phyloP scores from a whole-genome alignment of 1,140 invertebrate species.

The Teleogryllus occipitalis region DNA sequence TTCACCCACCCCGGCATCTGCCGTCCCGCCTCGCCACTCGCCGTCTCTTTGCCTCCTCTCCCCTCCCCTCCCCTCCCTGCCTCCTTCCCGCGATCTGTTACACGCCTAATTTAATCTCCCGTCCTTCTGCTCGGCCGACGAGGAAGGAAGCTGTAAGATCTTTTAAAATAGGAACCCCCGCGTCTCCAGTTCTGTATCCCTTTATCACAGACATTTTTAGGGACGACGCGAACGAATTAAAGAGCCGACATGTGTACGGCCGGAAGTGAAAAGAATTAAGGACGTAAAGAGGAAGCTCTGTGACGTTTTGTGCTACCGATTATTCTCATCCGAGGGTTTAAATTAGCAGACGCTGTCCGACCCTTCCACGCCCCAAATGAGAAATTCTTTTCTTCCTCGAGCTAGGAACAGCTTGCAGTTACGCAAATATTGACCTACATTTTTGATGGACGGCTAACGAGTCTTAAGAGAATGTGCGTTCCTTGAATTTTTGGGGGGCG shows the following conservation, averaged over 20 bases:
- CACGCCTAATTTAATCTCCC: conserved; percentile 1
- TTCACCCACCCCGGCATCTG: background rate
- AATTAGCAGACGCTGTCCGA: background rate
- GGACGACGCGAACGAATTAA: background rate
- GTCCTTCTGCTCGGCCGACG: background rate
- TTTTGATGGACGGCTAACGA: background rate
- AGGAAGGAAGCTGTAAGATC: conserved; percentile 3
- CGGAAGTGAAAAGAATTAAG: background rate
- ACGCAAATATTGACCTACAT: background rate
- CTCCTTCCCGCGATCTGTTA: background rate
- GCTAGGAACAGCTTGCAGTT: background rate
- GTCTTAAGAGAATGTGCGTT: too few species aligned
- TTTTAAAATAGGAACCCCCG: background rate
- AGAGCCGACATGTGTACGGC: background rate
- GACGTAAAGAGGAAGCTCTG: background rate
- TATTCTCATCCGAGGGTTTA: background rate
- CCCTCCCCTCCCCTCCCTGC: too few species aligned
- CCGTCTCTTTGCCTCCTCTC: background rate
- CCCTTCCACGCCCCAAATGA: background rate
- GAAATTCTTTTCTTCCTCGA: background rate
- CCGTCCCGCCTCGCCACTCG: background rate
- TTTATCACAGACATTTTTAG: background rate
- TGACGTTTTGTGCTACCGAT: background rate
- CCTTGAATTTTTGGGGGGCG: too few species aligned
- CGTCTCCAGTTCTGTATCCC: background rate